Conservation (phyloP, 2,797 vertebrate species). For the Galago senegalensis region DNA sequence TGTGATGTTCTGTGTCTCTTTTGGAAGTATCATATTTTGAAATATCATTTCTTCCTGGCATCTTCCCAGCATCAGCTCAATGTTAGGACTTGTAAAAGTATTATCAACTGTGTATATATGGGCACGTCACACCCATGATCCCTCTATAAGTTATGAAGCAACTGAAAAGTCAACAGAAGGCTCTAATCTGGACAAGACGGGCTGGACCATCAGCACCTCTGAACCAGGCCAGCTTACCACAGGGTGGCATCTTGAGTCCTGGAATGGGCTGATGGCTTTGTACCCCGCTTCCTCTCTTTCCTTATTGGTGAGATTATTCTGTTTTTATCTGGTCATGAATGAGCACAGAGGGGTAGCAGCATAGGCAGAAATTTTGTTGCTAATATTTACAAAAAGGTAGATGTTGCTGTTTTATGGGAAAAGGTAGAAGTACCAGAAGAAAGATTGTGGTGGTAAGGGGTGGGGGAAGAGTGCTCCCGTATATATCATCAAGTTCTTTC, state of each 20-base stretch:
- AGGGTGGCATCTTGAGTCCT: rapidly evolving
- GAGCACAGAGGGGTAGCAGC: background rate
- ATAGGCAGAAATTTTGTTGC: background rate
- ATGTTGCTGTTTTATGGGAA: background rate
- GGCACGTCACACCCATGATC: background rate
- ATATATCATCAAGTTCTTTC: background rate
- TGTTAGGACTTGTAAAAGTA: background rate
- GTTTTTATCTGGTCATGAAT: background rate
- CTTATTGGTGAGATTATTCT: background rate
- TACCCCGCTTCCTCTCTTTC: background rate
- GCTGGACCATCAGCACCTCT: background rate
- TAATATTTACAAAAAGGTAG: background rate
- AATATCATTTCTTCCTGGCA: background rate
- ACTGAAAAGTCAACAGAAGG: background rate
- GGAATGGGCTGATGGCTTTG: background rate
- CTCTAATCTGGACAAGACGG: background rate
- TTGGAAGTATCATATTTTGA: slow-evolving; percentile 5
- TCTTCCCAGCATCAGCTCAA: background rate
- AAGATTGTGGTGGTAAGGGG: background rate
- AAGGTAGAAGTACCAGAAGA: background rate
- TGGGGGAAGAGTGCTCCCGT: background rate
- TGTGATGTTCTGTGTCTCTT: background rate
- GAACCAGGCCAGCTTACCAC: background rate
- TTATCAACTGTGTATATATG: background rate
- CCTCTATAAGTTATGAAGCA: background rate